A percentile compares a stretch with the other conserved stretches of the same genome.
These are phyloP conservation scores for Nomada lathburiana DNA, from an alignment of 2,888 invertebrate species.

Conservation along the genomic window DNA sequence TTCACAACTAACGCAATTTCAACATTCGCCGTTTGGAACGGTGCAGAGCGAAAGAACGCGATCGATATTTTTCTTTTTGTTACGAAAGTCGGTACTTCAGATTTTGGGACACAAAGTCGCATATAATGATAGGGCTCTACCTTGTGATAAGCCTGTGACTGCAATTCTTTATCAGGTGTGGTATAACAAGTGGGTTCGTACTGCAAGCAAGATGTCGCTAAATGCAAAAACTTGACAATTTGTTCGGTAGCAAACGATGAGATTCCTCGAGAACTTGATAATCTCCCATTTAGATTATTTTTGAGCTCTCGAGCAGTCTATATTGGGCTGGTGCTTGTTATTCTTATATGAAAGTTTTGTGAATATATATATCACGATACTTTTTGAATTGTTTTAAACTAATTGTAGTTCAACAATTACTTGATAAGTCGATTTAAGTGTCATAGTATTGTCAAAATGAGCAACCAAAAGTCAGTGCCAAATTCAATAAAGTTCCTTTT, in stretches of 20 bases:
- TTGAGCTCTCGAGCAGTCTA: constrained; percentile 25
- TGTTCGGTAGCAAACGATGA: constrained; percentile 37
- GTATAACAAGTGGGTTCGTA: neutral
- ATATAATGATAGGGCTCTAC: no score
- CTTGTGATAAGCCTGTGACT: no score
- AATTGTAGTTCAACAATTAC: constrained; percentile 1
- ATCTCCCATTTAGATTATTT: constrained; percentile 41
- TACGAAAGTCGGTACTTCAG: no score
- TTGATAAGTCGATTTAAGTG: constrained; percentile 33
- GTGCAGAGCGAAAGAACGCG: no score
- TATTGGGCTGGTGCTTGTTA: neutral
- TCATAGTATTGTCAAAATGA: constrained; percentile 69
- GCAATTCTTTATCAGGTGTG: constrained; percentile 3
- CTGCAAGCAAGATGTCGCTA: constrained; percentile 56
- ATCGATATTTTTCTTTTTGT: no score
- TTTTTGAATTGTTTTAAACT: neutral
- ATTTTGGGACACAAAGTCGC: no score
- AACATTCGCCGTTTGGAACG: no score
- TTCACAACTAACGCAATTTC: no score
- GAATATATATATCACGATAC: neutral
- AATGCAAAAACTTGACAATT: constrained; percentile 33
- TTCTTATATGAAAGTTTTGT: neutral
- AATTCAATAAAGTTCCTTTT: constrained; percentile 81
- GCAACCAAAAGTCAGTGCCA: constrained; percentile 78
- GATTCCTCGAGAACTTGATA: constrained; percentile 33